Base-by-base conservation (phyloP, 2,888 invertebrate genomes). In the Agrilus mali region DNA sequence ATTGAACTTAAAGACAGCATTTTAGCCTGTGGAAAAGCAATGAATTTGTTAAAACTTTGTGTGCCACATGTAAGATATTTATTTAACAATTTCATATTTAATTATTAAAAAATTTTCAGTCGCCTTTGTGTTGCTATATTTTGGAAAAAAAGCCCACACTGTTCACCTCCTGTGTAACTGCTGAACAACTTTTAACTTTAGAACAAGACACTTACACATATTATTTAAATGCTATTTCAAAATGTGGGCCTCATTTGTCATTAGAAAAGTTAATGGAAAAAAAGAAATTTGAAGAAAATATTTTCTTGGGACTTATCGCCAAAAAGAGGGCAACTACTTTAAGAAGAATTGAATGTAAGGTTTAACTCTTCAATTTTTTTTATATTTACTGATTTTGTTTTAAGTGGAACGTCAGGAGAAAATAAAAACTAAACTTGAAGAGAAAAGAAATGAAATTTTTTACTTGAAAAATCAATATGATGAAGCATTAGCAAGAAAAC, bases 1-100 rank as follows among this genome's bases (percentile, higher is more conserved):
- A 64, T 67, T 7, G 74, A 78, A 22, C 61, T 80, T 27, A 75
- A 78, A 2, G 72, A 76, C 34, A 72, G 74, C 43, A 82, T 86
- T 59, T 62, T 86, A 16, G 70, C 79, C 34, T 86, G 86, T 56
- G 86, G 86, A 1, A 85, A 83, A 61, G 78, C 84, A 10, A 72
- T 85, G 53, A 73, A 80, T 57, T 65, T 87, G 22, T 61, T 86
- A 13, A 83, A 79, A 61, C 66, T 77, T 1, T 85, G 81, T 55
- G 77, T 79, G 56, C 77, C 82, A 5, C 75, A 72, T 63, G 84
- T 84, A 61, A 71, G 72, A 69, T 22, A 14, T 42, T 35, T 27
- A 12, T 40, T 33, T 40, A 13, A 41, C 2, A 13, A 31, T 36
- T 41, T 39, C 10, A 14, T 44, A 22, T 20, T 33, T 43, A 44